phyloP scores from a whole-genome alignment of 2,113 vertebrate species.

The Corapipo altera region DNA sequence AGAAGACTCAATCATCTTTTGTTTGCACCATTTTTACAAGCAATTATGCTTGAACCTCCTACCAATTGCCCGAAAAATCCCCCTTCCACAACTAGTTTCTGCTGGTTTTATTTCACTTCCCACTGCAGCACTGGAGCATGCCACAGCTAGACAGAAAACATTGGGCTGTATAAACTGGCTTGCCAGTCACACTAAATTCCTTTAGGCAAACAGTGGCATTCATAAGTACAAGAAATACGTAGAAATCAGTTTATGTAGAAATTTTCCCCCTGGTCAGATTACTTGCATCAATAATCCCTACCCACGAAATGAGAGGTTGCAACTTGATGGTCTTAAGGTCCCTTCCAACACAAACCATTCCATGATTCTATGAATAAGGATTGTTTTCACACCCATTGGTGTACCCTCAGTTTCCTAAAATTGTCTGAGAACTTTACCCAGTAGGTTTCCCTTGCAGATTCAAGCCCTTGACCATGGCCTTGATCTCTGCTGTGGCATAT shows the following conservation, averaged over 20 bases:
- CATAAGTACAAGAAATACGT: not conserved
- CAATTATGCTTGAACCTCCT: not conserved
- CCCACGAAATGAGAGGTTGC: not conserved
- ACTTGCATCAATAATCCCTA: not conserved
- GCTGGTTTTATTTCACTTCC: not conserved
- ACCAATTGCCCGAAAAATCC: not conserved
- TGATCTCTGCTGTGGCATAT: not conserved
- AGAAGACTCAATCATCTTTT: not conserved
- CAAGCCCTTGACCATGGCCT: not conserved
- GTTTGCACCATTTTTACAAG: not conserved
- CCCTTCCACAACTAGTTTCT: not conserved
- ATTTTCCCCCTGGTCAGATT: not conserved
- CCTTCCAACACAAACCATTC: not conserved
- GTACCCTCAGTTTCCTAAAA: not conserved
- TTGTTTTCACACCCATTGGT: not conserved
- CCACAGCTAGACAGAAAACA: not conserved
- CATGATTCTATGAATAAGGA: not conserved
- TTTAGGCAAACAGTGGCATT: not conserved
- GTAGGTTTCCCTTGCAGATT: not conserved
- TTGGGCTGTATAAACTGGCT: not conserved
- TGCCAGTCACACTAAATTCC: not conserved
- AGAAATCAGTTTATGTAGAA: not conserved
- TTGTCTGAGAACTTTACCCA: not conserved
- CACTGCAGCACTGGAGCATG: not conserved
- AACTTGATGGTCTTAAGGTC: not conserved